These are phyloP conservation scores for Diloba caeruleocephala DNA, from an alignment of 2,888 invertebrate genomes.

Conservation along the genomic window DNA sequence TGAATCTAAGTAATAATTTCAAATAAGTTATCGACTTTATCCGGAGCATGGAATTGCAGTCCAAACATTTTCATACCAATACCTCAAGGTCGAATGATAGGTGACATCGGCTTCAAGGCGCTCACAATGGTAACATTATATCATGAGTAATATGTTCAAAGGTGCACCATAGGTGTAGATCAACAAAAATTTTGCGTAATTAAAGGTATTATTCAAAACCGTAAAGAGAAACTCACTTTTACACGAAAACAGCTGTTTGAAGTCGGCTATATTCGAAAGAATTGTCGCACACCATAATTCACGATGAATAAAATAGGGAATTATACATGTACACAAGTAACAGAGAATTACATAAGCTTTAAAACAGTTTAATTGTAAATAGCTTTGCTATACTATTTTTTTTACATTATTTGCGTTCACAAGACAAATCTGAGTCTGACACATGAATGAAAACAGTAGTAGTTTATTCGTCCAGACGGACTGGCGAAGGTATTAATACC, in stretches of 20 bases:
- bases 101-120: constrained; percentile 46
- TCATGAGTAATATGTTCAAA: background rate
- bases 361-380: constrained; percentile 5
- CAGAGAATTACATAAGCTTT: constrained; percentile 20
- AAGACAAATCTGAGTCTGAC: background rate
- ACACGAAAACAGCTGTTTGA: constrained; percentile 79
- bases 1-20: no score
- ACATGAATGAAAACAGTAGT: no score
- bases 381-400: constrained; percentile 7
- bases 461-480: no score
- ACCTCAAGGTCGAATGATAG: constrained; percentile 63
- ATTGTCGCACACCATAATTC: constrained; percentile 65
- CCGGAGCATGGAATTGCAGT: background rate
- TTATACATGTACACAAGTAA: constrained; percentile 25
- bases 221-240: constrained; percentile 68
- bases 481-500: no score
- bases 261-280: constrained; percentile 54
- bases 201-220: background rate
- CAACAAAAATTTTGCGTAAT: background rate
- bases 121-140: constrained; percentile 10
- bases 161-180: no score
- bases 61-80: constrained; percentile 12
- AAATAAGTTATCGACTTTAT: no score
- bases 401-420: no score
- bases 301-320: constrained; percentile 54